A percentile compares a stretch with the other conserved stretches of the same genome.
Evolutionary conservation across 2,797 vertebrate genomes (phyloP).

Genomic region (Sebastes taczanowskii): DNA sequence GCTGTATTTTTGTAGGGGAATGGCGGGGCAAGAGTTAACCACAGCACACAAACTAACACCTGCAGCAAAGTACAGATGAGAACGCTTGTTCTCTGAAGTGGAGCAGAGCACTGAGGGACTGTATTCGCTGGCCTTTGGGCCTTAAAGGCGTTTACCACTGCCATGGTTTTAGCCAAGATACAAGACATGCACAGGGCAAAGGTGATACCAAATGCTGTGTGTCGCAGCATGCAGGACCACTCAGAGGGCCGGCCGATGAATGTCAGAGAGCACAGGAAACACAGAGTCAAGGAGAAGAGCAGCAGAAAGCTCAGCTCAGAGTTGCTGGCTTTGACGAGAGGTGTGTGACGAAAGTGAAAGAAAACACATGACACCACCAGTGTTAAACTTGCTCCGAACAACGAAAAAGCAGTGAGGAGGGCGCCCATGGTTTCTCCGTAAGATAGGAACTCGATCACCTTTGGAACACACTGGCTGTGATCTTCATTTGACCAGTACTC

Average conservation of each 20-base stretch:
- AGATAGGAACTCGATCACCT: conserved; percentile 80
- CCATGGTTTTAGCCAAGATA: conserved; percentile 79
- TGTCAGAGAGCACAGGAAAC: conserved; percentile 80
- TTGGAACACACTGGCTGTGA: conserved; percentile 76
- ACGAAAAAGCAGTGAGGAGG: accelerated
- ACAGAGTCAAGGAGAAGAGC: conserved; percentile 77
- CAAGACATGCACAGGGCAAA: conserved; percentile 81
- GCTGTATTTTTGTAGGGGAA: too few species aligned
- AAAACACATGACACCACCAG: too few species aligned
- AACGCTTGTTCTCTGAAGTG: conserved; percentile 75
- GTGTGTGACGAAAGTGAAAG: too few species aligned
- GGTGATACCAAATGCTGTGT: conserved; percentile 75
- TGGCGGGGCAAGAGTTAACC: too few species aligned
- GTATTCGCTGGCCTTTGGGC: conserved; percentile 63
- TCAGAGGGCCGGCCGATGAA: conserved; percentile 74
- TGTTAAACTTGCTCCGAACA: too few species aligned
- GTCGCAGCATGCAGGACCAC: conserved; percentile 81
- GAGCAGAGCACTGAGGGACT: conserved; percentile 70
- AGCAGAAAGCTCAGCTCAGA: conserved; percentile 80
- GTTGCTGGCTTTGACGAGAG: conserved; percentile 70
- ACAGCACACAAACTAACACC: too few species aligned
- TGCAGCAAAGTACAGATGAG: conserved; percentile 58
- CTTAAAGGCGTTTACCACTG: conserved; percentile 77
- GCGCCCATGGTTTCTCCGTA: too few species aligned
- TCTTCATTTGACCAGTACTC: conserved; percentile 81